Evolutionary conservation across 2,888 invertebrate genomes (phyloP).

Genomic region (Hedya salicella): DNA sequence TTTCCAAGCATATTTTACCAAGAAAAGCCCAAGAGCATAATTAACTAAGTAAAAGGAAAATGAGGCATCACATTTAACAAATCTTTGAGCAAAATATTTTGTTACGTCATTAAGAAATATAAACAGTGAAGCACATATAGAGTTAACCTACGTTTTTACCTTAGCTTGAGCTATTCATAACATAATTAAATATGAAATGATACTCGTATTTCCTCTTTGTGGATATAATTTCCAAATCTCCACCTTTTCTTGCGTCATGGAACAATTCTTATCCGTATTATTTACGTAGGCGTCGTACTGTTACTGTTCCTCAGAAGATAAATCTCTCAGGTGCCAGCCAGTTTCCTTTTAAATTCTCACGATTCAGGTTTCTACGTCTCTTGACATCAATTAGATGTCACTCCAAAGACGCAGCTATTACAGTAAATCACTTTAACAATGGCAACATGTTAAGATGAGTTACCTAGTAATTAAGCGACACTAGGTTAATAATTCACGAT

Average conservation of each 20-base stretch:
- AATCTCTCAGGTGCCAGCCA: slow-evolving; percentile 31
- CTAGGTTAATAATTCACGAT: background rate
- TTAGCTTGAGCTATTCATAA: no score
- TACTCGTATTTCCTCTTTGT: no score
- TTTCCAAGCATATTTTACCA: slow-evolving; percentile 3
- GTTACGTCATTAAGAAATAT: background rate
- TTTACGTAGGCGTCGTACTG: slow-evolving; percentile 33
- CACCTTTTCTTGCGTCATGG: slow-evolving; percentile 1
- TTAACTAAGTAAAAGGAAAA: background rate
- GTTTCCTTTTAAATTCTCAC: slow-evolving; percentile 40
- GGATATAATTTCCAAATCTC: slow-evolving; percentile 7
- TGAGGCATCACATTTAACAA: background rate
- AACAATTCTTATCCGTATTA: slow-evolving; percentile 33
- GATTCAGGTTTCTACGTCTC: slow-evolving; percentile 33
- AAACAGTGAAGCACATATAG: no score
- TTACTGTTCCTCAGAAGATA: slow-evolving; percentile 31
- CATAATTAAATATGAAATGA: no score
- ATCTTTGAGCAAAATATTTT: background rate
- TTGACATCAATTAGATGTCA: slow-evolving; percentile 31
- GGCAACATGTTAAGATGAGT: slow-evolving; percentile 16
- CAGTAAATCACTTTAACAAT: slow-evolving; percentile 15
- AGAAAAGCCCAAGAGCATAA: background rate
- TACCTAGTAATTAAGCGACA: slow-evolving; percentile 12
- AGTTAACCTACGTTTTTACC: no score
- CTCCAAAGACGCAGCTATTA: slow-evolving; percentile 17